Base-by-base conservation (phyloP, 2,888 invertebrate genomes). In the Trimorus sp. region DNA sequence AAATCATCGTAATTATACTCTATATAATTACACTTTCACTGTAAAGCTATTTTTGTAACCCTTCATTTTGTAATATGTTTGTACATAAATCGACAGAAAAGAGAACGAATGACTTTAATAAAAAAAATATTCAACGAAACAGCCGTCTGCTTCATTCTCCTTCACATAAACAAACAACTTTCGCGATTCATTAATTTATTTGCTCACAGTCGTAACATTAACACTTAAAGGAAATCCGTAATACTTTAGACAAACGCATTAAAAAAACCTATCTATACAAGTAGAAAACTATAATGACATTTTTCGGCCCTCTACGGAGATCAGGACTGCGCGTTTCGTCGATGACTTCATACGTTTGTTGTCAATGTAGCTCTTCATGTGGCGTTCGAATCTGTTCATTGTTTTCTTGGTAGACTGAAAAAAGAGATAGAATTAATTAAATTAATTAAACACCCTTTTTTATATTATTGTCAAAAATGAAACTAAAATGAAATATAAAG, bases 261-360 rank as follows among this genome's bases (percentile, higher is more conserved):
- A 8, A 63, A 74, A 63, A 56, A 11, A 40, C 26, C 15, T 45
- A 63, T 15, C 9, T 54, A 51, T 40, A 15, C 42, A 38, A 15
- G 58, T 38, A 56, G 1, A 45, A 54, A 69, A 71, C 93, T 95
- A 98, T 83, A 99, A 94, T 86, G 97, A 95, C 98, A 99, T 98
- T 93, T 97, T 98, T 88, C 98, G 94, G 36, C 99, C 99, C 93
- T 99, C 98, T 86, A 99, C 98, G 80, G 98, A 98, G 91, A 99
- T 98, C 87, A 96, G 96, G 68, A 98, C 98, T 79, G 98, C 98
- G 9, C 40, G 40, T 88, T 97, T 93, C 83, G 96, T 94, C 12
- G 95, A 93, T 89, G 96, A 95, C 89, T 95, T 96, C 88, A 95
- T 91, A 45, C 97, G 94, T 91, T 97, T 97, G 84, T 94, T 94